phyloP scores from a whole-genome alignment of 1,140 invertebrate genomes.

The Bombus haemorrhoidalis region DNA sequence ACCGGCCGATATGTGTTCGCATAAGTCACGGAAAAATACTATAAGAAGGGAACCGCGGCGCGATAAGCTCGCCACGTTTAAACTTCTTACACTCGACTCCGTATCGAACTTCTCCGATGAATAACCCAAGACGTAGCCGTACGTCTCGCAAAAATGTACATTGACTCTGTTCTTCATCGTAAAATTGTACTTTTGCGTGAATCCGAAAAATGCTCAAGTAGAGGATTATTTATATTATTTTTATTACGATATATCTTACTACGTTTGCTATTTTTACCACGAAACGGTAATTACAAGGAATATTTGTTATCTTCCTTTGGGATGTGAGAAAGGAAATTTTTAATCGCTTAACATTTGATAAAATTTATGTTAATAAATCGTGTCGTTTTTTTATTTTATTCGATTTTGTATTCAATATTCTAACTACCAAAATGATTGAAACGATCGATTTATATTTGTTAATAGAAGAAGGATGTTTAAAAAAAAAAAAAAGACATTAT shows the following conservation, averaged over 20 bases:
- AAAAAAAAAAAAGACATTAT: too few species aligned
- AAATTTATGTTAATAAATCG: too few species aligned
- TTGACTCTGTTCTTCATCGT: neutral
- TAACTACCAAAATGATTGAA: too few species aligned
- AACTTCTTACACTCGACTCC: neutral
- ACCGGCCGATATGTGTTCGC: conserved; percentile 24
- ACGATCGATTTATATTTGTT: too few species aligned
- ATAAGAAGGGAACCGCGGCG: neutral
- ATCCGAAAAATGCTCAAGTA: neutral
- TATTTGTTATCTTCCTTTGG: too few species aligned
- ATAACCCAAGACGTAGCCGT: conserved; percentile 4
- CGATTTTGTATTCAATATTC: too few species aligned
- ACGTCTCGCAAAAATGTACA: neutral
- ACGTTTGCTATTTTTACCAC: too few species aligned
- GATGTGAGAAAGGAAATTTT: too few species aligned
- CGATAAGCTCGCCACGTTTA: conserved; percentile 19
- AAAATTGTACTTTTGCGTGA: neutral
- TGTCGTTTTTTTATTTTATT: too few species aligned
- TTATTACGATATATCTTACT: neutral
- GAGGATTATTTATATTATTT: neutral
- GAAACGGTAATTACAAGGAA: too few species aligned
- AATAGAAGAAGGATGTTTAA: too few species aligned
- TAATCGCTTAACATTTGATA: too few species aligned
- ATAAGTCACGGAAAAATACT: conserved; percentile 44
- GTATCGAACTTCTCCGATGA: conserved; percentile 37